Base-by-base conservation (phyloP, 1,140 invertebrate species). In the Trachymyrmex septentrionalis region DNA sequence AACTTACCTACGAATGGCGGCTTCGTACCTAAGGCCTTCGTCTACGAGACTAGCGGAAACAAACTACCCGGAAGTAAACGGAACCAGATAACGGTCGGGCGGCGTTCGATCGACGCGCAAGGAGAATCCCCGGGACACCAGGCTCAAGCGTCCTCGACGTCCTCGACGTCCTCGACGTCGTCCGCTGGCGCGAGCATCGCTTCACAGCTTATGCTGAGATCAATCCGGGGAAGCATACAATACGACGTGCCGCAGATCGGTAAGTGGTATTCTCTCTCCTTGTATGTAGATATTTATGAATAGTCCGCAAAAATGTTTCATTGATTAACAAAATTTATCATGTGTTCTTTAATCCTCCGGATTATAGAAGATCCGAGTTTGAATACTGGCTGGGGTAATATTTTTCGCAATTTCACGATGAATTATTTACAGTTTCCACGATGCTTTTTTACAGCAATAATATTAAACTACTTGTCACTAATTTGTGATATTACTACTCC, bases 161-260 rank as follows among this genome's bases (percentile, higher is more conserved):
- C 84, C 24, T 67, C 86, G 19, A 59, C 87, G 6, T 69, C 84
- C 27, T 73, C 88, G 63, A 0, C 81, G 66, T 34, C 66, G n/a
- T 64, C 92, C 55, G 88, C 93, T 77, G 87, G 89, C 76, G 77
- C 92, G 87, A 95, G 94, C 76, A 93, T 96, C 77, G 96, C 96
- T 53, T 96, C 95, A 86, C 96, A 97, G 90, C 93, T 97, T 80
- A 96, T 97, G 96, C 93, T 97, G 85, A 96, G 97, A 87, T 96
- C 96, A 27, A 95, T 96, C 76, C 95, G 96, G 90, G 96, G 96
- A 72, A 96, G 96, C 92, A 93, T 96, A 88, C 96, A 96, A 89
- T 97, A 97, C 92, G 97, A 97, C 93, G 96, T 97, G 80, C 97
- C 97, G 87, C 97, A 97, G 94, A 97, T 97, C 87, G 96, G 97